Evolutionary conservation across 2,113 vertebrate species (phyloP).

Genomic region (Propithecus coquereli): DNA sequence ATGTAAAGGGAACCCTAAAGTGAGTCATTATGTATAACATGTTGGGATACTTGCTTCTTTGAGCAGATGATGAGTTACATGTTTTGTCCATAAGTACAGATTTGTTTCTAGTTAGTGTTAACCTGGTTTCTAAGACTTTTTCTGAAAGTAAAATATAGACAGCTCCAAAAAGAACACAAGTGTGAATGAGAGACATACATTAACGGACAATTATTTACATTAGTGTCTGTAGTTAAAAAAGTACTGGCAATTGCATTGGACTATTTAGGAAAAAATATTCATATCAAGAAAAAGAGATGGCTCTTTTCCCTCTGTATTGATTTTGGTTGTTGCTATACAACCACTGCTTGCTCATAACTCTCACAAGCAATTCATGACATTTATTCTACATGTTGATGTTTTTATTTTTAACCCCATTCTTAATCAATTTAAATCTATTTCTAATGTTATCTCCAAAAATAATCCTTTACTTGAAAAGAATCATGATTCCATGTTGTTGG

Average conservation of each 20-base stretch:
- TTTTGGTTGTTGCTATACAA: neutral
- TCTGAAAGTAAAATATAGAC: neutral
- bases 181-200: neutral
- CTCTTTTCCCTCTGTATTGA: neutral
- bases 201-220: neutral
- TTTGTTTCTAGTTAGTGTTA: neutral
- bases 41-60: neutral
- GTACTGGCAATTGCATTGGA: neutral
- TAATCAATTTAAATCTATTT: constrained; percentile 11
- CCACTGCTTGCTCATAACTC: neutral
- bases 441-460: neutral
- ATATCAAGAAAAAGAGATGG: neutral
- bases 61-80: neutral
- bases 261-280: neutral
- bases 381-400: neutral
- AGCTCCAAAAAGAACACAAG: neutral
- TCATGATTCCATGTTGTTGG: neutral
- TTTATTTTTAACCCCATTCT: neutral
- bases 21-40: neutral
- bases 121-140: neutral
- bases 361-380: neutral
- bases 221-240: neutral
- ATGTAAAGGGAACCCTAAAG: neutral
- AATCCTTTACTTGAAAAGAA: neutral
- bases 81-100: neutral